Evolutionary conservation across 2,113 vertebrate species (phyloP).

Genomic region (Cnemophilus loriae): DNA sequence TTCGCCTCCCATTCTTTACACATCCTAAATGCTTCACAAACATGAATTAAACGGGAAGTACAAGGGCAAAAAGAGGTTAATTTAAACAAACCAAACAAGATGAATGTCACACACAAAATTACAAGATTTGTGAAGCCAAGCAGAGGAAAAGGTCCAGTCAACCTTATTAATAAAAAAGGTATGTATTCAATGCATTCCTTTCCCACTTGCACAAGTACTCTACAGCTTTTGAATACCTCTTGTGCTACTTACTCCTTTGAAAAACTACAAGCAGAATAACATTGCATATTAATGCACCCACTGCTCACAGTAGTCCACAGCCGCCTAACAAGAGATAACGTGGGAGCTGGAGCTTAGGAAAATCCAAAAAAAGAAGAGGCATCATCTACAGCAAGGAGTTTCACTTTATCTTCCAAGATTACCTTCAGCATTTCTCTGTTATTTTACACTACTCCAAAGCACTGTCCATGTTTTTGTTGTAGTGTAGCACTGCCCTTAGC

Average conservation of each 20-base stretch:
- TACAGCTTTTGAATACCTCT: not conserved
- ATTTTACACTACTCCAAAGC: not conserved
- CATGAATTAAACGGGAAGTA: not conserved
- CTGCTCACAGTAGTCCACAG: not conserved
- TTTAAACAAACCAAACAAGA: conserved; percentile 19
- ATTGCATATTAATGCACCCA: not conserved
- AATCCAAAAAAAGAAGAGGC: conserved; percentile 11
- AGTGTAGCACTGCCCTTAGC: not conserved
- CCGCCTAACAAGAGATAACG: not conserved
- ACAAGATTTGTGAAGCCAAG: conserved; percentile 14
- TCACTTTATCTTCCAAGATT: not conserved
- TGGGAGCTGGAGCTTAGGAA: not conserved
- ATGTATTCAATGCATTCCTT: conserved; percentile 16
- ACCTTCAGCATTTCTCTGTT: not conserved
- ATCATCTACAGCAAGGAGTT: not conserved
- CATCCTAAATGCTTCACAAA: conserved; percentile 37
- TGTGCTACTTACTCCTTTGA: not conserved
- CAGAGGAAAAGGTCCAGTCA: not conserved
- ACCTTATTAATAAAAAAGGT: not conserved
- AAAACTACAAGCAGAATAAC: not conserved
- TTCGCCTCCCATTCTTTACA: not conserved
- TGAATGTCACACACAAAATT: not conserved
- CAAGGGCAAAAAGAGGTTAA: conserved; percentile 32
- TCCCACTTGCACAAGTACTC: not conserved
- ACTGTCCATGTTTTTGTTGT: not conserved